A percentile compares a stretch with the other conserved stretches of the same genome.
These are phyloP conservation scores for Barypeithes pellucidus DNA, from an alignment of 2,888 invertebrate species.

Conservation along the genomic window DNA sequence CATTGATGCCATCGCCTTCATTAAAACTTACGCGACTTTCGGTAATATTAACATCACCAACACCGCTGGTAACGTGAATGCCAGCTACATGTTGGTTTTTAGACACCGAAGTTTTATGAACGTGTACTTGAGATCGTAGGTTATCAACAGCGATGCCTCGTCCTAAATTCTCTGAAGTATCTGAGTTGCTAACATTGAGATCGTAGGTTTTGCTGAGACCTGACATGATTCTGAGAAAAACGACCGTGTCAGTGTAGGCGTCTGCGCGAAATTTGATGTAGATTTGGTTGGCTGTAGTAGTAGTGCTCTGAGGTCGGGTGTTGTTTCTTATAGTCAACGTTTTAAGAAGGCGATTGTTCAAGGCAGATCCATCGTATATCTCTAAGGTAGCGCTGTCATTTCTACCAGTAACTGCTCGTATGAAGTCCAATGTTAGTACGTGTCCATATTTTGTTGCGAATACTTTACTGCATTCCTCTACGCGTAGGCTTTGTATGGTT, in stretches of 20 bases:
- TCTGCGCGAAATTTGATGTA: constrained; percentile 86
- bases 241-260: constrained; percentile 80
- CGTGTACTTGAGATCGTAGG: constrained; percentile 89
- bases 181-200: constrained; percentile 88
- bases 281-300: constrained; percentile 86
- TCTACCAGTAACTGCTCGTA: constrained; percentile 84
- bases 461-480: constrained; percentile 84
- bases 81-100: constrained; percentile 94
- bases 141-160: constrained; percentile 96
- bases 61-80: constrained; percentile 91
- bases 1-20: constrained; percentile 94
- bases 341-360: constrained; percentile 81
- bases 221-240: constrained; percentile 86
- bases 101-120: constrained; percentile 87
- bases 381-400: constrained; percentile 84
- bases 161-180: constrained; percentile 91
- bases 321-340: constrained; percentile 85
- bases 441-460: constrained; percentile 86
- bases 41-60: constrained; percentile 95
- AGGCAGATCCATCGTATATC: constrained; percentile 85
- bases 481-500: constrained; percentile 80
- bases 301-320: constrained; percentile 91
- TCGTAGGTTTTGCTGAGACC: constrained; percentile 87
- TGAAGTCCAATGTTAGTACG: constrained; percentile 88
- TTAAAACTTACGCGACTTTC: constrained; percentile 92